Conservation (phyloP, 2,888 invertebrate species). For the Pardosa pseudoannulata region DNA sequence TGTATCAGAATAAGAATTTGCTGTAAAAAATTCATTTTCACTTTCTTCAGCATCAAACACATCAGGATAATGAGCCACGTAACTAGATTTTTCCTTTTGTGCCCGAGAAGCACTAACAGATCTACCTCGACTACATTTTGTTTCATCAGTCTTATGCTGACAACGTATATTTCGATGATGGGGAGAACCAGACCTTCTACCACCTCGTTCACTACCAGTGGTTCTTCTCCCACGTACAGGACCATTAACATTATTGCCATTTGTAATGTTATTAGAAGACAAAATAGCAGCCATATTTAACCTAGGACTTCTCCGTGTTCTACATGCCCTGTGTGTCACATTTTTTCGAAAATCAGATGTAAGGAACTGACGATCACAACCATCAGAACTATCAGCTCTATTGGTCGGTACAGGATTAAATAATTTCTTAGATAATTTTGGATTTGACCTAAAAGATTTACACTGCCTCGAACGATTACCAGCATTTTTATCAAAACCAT, state of each 20-base stretch:
- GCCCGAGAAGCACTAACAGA: not conserved
- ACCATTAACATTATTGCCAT: not conserved
- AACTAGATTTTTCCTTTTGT: not conserved
- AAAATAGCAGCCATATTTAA: not conserved
- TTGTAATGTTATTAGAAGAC: not conserved
- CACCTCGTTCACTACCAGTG: not conserved
- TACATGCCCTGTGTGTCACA: not conserved
- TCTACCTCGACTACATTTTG: slow-evolving; percentile 15
- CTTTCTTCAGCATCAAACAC: slow-evolving; percentile 60
- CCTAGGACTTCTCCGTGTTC: not conserved
- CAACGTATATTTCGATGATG: slow-evolving; percentile 9
- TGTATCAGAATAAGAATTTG: slow-evolving; percentile 68
- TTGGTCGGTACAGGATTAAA: not conserved
- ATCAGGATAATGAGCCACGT: slow-evolving; percentile 47
- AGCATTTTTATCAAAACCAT: not conserved
- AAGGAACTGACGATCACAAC: slow-evolving; percentile 2
- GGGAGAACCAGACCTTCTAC: slow-evolving; percentile 15
- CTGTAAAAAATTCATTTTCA: slow-evolving; percentile 66
- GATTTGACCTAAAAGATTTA: not conserved
- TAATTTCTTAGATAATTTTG: not conserved
- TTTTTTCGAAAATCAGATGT: not conserved
- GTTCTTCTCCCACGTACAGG: not conserved
- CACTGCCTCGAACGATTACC: not conserved
- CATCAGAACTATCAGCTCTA: not conserved
- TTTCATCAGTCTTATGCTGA: not conserved